A percentile compares a stretch with the other conserved stretches of the same genome.
Evolutionary conservation across 2,888 invertebrate genomes (phyloP).

Genomic region (Lasius fuliginosus): DNA sequence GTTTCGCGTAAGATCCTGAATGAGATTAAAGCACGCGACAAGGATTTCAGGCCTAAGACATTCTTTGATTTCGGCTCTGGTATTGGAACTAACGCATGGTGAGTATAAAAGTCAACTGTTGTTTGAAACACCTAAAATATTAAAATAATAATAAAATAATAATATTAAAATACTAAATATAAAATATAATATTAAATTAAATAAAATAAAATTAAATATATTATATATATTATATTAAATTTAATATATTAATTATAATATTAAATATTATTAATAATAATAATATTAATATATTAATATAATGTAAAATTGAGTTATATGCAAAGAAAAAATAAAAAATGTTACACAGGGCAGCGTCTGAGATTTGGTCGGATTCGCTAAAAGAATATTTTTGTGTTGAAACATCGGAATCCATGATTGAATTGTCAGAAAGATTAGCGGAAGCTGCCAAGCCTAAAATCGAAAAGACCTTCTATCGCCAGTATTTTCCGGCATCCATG

Average conservation of each 20-base stretch:
- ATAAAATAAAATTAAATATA: too few relatives aligned
- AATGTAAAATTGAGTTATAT: background rate
- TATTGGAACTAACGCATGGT: constrained; percentile 94
- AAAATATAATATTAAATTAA: too few relatives aligned
- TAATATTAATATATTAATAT: background rate
- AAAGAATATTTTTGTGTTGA: constrained; percentile 96
- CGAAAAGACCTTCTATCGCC: constrained; percentile 91
- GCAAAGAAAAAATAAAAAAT: background rate
- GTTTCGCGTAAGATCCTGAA: constrained; percentile 90
- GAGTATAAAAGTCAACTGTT: constrained; percentile 61
- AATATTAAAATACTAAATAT: too few relatives aligned
- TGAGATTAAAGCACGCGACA: constrained; percentile 90
- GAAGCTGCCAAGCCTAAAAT: constrained; percentile 88
- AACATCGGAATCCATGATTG: constrained; percentile 93
- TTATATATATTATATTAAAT: too few relatives aligned
- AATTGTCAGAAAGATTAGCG: constrained; percentile 91
- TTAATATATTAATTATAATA: too few relatives aligned
- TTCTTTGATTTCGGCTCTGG: constrained; percentile 98
- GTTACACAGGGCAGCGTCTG: constrained; percentile 90
- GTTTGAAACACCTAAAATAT: background rate
- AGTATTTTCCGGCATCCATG: constrained; percentile 92
- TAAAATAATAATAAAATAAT: too few relatives aligned
- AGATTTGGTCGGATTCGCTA: constrained; percentile 91
- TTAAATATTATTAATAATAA: too few relatives aligned
- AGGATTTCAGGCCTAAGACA: constrained; percentile 91